Conservation (phyloP, 2,113 vertebrate species). For the Oplegnathus fasciatus region DNA sequence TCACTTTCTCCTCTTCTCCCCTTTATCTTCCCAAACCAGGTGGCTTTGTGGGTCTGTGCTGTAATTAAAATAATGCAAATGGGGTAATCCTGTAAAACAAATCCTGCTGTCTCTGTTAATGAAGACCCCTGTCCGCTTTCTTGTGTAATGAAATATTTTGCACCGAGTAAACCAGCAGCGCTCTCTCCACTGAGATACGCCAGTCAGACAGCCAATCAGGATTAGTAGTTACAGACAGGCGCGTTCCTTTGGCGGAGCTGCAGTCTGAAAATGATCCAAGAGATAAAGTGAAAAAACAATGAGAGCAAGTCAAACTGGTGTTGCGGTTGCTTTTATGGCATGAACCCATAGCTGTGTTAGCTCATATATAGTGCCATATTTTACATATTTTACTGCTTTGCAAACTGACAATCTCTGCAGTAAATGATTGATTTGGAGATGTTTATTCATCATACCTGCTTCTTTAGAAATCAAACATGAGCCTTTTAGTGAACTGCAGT, state of each 20-base stretch:
- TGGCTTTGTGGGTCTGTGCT: slow-evolving; percentile 71
- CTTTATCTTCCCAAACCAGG: slow-evolving; percentile 81
- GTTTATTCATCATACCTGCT: neutral
- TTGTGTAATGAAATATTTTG: slow-evolving; percentile 67
- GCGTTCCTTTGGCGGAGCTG: slow-evolving; percentile 45
- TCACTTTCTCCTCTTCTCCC: slow-evolving; percentile 40
- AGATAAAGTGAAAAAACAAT: slow-evolving; percentile 37
- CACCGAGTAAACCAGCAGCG: slow-evolving; percentile 45
- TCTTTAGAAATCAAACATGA: neutral
- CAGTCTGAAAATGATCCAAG: slow-evolving; percentile 56
- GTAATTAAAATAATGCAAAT: slow-evolving; percentile 86
- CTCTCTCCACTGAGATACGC: slow-evolving; percentile 24
- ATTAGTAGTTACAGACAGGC: slow-evolving; percentile 39
- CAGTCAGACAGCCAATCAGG: slow-evolving; percentile 41
- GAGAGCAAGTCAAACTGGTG: slow-evolving; percentile 11
- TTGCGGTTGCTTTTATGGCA: neutral
- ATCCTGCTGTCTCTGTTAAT: slow-evolving; percentile 70
- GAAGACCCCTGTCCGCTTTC: slow-evolving; percentile 54
- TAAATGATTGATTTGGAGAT: neutral
- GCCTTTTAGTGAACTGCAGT: neutral
- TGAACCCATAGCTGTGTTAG: neutral
- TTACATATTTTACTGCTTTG: neutral
- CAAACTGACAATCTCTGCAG: neutral
- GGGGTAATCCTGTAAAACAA: slow-evolving; percentile 75
- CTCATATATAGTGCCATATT: neutral